A percentile compares a stretch with the other conserved stretches of the same genome.
These are phyloP conservation scores for Aurelia sp. DNA, from an alignment of 30 jellyfish, hydroid and myxozoan species.

Conservation along the genomic window DNA sequence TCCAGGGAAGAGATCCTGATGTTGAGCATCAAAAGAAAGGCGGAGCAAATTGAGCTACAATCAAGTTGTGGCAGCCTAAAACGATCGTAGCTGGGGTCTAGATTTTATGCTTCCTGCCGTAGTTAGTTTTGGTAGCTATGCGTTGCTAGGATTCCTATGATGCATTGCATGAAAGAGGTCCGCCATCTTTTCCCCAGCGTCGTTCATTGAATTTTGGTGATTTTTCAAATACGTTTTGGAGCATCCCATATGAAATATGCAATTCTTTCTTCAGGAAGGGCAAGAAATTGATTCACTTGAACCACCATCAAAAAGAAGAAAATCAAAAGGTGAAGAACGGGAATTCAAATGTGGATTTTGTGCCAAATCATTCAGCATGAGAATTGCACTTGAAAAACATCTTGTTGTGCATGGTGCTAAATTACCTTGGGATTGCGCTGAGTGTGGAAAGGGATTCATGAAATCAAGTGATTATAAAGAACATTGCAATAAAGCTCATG, in stretches of 20 bases:
- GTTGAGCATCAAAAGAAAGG: too few relatives aligned
- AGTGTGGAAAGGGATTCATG: slow-evolving; percentile 74
- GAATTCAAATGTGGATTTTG: slow-evolving; percentile 70
- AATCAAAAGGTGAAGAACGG: slow-evolving; percentile 33
- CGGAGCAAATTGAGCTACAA: too few relatives aligned
- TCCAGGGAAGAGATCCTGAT: too few relatives aligned
- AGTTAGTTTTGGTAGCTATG: too few relatives aligned
- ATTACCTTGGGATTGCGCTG: slow-evolving; percentile 81
- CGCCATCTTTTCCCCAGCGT: too few relatives aligned
- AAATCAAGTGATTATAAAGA: slow-evolving; percentile 72
- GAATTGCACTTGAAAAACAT: slow-evolving; percentile 63
- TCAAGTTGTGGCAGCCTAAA: too few relatives aligned
- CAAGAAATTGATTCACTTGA: background rate
- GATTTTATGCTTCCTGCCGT: too few relatives aligned
- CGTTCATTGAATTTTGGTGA: too few relatives aligned
- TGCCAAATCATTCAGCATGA: slow-evolving; percentile 70
- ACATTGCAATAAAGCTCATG: slow-evolving; percentile 67
- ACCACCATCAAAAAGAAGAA: slow-evolving; percentile 17
- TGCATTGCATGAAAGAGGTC: too few relatives aligned
- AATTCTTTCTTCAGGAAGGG: background rate
- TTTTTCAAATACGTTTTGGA: too few relatives aligned
- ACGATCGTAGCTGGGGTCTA: too few relatives aligned
- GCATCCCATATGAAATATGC: background rate
- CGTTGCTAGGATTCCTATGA: too few relatives aligned
- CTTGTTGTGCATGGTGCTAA: slow-evolving; percentile 70